These are phyloP conservation scores for Alouatta palliata DNA, from an alignment of 2,113 vertebrate genomes.

Conservation along the genomic window DNA sequence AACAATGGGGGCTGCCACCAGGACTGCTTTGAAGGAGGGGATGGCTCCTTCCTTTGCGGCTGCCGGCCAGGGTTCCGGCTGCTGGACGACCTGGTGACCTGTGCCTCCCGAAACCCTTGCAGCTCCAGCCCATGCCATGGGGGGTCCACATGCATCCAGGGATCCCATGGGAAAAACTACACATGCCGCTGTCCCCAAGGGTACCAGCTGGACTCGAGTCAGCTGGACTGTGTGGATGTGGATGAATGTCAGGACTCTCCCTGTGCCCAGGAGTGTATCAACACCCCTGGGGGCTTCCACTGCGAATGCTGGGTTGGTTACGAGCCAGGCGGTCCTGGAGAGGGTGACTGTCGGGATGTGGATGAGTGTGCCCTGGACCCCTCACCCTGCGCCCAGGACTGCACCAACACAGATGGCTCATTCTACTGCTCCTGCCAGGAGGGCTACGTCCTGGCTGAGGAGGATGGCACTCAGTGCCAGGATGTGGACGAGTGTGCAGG, in stretches of 20 bases:
- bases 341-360: constrained; percentile 76
- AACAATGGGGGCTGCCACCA: constrained; percentile 85
- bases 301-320: constrained; percentile 84
- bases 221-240: constrained; percentile 71
- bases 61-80: constrained; percentile 81
- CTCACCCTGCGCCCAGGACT: constrained; percentile 75
- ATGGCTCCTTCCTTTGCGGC: constrained; percentile 73
- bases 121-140: constrained; percentile 78
- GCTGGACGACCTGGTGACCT: constrained; percentile 79
- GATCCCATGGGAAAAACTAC: not conserved
- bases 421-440: constrained; percentile 79
- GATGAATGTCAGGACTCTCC: constrained; percentile 74
- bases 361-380: constrained; percentile 81
- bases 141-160: not conserved
- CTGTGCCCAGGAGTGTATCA: constrained; percentile 84
- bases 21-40: constrained; percentile 67
- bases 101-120: constrained; percentile 77
- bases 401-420: constrained; percentile 79
- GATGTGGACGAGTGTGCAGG: constrained; percentile 72
- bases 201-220: constrained; percentile 37
- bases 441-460: constrained; percentile 37
- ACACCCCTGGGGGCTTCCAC: constrained; percentile 79
- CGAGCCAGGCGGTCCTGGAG: fast-evolving
- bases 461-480: constrained; percentile 62
- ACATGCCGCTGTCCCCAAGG: constrained; percentile 80